Percentiles rank a stretch among this genome's conserved stretches.
phyloP scores from a whole-genome alignment of 2,113 vertebrate genomes.

The Poicephalus meyeri region DNA sequence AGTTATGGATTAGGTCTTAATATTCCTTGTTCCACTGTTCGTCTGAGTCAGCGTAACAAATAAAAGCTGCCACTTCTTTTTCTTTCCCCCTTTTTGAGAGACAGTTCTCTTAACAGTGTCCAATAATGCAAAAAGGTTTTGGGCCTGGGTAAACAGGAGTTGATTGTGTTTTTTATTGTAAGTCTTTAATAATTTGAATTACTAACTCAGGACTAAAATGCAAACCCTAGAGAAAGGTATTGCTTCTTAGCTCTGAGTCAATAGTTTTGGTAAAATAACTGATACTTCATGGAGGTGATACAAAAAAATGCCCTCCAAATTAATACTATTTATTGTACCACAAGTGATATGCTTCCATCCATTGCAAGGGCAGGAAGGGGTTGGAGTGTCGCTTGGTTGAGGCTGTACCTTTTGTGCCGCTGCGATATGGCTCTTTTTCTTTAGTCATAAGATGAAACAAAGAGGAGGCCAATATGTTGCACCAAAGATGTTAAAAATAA shows the following conservation, averaged over 20 bases:
- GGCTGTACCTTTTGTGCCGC: not conserved
- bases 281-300: not conserved
- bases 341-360: not conserved
- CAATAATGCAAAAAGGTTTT: not conserved
- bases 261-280: not conserved
- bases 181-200: slow-evolving; percentile 27
- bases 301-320: not conserved
- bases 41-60: slow-evolving; percentile 61
- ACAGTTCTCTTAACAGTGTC: not conserved
- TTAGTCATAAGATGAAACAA: slow-evolving; percentile 53
- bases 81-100: not conserved
- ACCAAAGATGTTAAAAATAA: slow-evolving; percentile 66
- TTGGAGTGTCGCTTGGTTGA: not conserved
- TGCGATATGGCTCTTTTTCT: not conserved
- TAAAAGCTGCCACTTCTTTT: slow-evolving; percentile 4
- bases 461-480: slow-evolving; percentile 56
- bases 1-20: slow-evolving; percentile 60
- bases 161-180: not conserved
- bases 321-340: not conserved
- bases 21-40: not conserved
- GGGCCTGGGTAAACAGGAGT: not conserved
- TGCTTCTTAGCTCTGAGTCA: not conserved
- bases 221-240: not conserved
- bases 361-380: not conserved
- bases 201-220: slow-evolving; percentile 28